Base-by-base conservation (phyloP, 2,113 vertebrate species). In the Embiotoca jacksoni region DNA sequence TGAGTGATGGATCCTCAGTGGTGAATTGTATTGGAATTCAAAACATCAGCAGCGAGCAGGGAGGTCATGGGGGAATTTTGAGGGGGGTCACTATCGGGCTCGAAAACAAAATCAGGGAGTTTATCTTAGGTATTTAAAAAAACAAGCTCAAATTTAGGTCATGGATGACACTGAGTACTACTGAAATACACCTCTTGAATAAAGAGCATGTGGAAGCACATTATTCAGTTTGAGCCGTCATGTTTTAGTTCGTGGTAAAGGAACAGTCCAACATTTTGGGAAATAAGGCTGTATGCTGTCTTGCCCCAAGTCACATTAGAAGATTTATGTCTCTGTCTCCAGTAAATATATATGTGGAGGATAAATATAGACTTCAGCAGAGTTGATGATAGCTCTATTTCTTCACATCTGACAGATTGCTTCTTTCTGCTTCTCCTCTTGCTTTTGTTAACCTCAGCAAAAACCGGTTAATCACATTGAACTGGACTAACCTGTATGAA, bases 11-110 rank as follows among this genome's bases (percentile, higher is more conserved):
- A 37, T 66, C 36, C 33, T 78, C 57, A 15, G 69, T 60, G 23
- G 56, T 56, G 65, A 75, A 62, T 41, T 5, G 46, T 46, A 54
- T 44, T 70, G 68, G 50, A 85, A 82, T 71, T 73, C 47, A 33
- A 70, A 68, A 72, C 58, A 59, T 77, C 52, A 59, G 30, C 46
- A 44, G 37, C n/a, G 36, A 74, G 61, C 1, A 1, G 16, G 0
- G 52, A 49, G n/a, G 1, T 47, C 52, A 52, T 78, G 72, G 32
- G 6, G 63, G 72, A 50, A 82, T 66, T 82, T 65, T 23, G 23
- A 39, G 32, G 30, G 64, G 16, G 16, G 35, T 72, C 39, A 59
- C 56, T 55, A 15, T 3, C 35, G 15, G 35, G 55, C 15, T 9
- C 16, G 9, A 62, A 10, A 58, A 62, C 2, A 52, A 55, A 62